Conservation (phyloP, 2,888 invertebrate species). For the Andrena bucephala region DNA sequence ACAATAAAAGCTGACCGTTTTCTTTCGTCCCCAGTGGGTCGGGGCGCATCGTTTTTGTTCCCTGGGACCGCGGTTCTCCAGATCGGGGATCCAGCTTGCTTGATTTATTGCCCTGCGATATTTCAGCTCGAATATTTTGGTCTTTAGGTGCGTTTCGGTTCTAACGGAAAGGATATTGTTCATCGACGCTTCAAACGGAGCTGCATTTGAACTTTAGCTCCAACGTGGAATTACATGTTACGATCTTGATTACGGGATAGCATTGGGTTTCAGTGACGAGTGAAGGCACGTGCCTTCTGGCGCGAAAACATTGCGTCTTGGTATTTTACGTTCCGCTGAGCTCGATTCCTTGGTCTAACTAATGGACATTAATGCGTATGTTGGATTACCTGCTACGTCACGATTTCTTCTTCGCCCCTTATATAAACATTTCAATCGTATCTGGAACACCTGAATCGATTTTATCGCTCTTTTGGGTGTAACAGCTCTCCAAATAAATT, state of each 20-base stretch:
- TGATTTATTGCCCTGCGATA: slow-evolving; percentile 5
- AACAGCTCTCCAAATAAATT: too few species aligned
- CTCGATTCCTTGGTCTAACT: too few species aligned
- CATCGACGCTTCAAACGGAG: background rate
- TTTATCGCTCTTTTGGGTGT: too few species aligned
- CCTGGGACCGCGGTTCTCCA: background rate
- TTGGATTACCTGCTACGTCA: slow-evolving; percentile 25
- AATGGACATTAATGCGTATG: slow-evolving; percentile 27
- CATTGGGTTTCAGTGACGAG: background rate
- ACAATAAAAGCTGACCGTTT: slow-evolving; percentile 74
- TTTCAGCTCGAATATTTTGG: background rate
- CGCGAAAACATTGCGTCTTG: slow-evolving; percentile 31
- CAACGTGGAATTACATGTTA: slow-evolving; percentile 14
- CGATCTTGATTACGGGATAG: background rate
- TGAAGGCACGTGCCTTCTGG: slow-evolving; percentile 19
- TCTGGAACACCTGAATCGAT: too few species aligned
- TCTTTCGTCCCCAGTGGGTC: slow-evolving; percentile 42
- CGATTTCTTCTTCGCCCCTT: background rate
- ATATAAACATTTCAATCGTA: background rate
- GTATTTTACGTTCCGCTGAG: too few species aligned
- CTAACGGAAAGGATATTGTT: background rate
- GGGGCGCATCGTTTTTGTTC: slow-evolving; percentile 11
- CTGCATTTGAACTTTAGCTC: background rate
- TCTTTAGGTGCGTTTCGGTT: too few species aligned
- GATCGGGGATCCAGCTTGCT: background rate